Percentiles rank a stretch among this genome's conserved stretches.
phyloP scores from a whole-genome alignment of 2,113 vertebrate genomes.

The Corythoichthys haematopterus region DNA sequence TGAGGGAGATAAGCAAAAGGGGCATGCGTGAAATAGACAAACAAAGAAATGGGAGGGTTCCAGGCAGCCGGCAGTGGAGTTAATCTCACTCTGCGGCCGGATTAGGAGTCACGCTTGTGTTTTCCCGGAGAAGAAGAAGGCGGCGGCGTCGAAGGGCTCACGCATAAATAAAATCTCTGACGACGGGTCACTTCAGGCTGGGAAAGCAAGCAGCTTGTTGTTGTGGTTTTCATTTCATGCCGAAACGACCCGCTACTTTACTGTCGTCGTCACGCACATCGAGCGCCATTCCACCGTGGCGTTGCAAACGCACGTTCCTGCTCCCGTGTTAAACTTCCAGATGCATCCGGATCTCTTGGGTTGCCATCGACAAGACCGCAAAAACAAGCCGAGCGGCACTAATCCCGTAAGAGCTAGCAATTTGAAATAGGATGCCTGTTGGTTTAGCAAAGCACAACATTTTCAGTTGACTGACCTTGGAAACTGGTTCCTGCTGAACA shows the following conservation, averaged over 20 bases:
- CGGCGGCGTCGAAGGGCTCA: slow-evolving; percentile 30
- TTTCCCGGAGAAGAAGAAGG: slow-evolving; percentile 52
- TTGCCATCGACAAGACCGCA: neutral
- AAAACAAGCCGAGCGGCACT: neutral
- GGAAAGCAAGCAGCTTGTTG: slow-evolving; percentile 49
- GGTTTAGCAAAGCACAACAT: neutral
- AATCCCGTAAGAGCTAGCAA: neutral
- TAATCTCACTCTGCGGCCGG: slow-evolving; percentile 57
- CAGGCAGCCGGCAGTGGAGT: slow-evolving; percentile 39
- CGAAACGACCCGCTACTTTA: slow-evolving; percentile 22
- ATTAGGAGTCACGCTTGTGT: slow-evolving; percentile 47
- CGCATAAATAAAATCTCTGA: slow-evolving; percentile 38
- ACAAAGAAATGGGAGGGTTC: slow-evolving; percentile 56
- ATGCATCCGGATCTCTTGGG: neutral
- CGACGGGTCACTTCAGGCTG: slow-evolving; percentile 45
- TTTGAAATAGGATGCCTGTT: neutral
- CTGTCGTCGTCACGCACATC: neutral
- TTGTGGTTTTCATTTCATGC: slow-evolving; percentile 49
- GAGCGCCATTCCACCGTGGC: neutral
- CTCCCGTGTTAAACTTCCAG: neutral
- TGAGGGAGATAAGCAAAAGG: slow-evolving; percentile 62
- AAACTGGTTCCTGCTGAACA: neutral
- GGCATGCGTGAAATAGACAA: slow-evolving; percentile 67
- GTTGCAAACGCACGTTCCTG: neutral
- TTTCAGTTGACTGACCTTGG: neutral